Base-by-base conservation (phyloP, 2,113 vertebrate genomes). In the Amazona guildingii region DNA sequence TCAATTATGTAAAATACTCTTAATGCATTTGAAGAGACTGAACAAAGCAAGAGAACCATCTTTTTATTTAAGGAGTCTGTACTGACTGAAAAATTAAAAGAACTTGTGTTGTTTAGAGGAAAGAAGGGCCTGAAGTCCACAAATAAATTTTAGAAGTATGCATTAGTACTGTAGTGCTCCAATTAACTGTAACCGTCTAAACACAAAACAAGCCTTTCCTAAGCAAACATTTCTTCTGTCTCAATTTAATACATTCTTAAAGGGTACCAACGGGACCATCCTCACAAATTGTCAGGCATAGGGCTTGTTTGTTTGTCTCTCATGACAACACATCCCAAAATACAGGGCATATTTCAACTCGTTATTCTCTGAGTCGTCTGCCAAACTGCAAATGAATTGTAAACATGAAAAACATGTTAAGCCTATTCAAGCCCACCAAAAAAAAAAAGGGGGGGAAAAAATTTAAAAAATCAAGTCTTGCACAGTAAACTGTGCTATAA, bases 241-340 rank as follows among this genome's bases (percentile, higher is more conserved):
- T 89, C 77, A 90, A 84, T 93, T 88, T 90, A 85, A 76, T 64
- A 91, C 89, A 92, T 94, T 94, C 62, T 72, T 91, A 52, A 86
- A 84, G 76, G 84, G 23, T 67, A 70, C 39, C 43, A 91, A 68
- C 16, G 3, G 73, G 75, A 86, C 84, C 72, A 55, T 81, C 64
- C 48, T 82, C 49, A 74, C 86, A 79, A 62, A 86, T 27, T 78
- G 62, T 86, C 28, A 62, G 55, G 21, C 43, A 44, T 29, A 81
- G 79, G 41, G 43, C 86, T 95, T 95, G 79, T 72, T 97, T 96
- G 80, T 95, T 96, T 97, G 92, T 90, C 86, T 95, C 86, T 91
- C 64, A 41, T 72, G 63, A 55, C 64, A 92, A 84, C 74, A 86
- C 15, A n/a, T 74, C 44, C 92, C 70, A 91, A 97, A 96, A 88